phyloP scores from a whole-genome alignment of 2,888 invertebrate genomes.

The Noctua pronuba region DNA sequence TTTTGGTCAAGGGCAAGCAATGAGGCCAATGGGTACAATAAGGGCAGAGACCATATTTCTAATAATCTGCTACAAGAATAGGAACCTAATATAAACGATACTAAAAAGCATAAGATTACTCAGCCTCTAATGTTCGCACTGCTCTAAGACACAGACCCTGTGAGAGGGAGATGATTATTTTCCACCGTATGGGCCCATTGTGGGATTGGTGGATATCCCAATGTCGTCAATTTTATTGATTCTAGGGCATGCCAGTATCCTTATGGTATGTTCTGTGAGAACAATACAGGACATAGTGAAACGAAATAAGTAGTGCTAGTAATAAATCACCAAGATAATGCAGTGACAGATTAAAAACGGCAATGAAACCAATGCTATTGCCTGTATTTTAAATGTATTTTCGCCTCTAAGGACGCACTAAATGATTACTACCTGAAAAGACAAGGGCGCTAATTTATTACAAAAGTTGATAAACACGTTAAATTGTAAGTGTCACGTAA shows the following conservation, averaged over 20 bases:
- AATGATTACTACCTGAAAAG: slow-evolving; percentile 59
- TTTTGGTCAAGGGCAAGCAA: slow-evolving; percentile 61
- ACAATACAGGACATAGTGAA: not conserved
- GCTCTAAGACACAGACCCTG: not conserved
- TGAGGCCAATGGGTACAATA: slow-evolving; percentile 48
- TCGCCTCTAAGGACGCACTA: slow-evolving; percentile 43
- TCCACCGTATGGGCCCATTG: not conserved
- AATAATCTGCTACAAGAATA: slow-evolving; percentile 15
- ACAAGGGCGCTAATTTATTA: slow-evolving; percentile 63
- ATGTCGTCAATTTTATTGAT: not conserved
- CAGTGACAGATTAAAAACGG: slow-evolving; percentile 30
- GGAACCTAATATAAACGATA: slow-evolving; percentile 13
- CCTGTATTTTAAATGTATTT: slow-evolving; percentile 51
- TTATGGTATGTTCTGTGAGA: not conserved
- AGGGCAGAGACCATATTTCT: slow-evolving; percentile 44
- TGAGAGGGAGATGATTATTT: not conserved
- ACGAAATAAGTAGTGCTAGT: not conserved
- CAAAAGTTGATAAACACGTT: slow-evolving; percentile 41
- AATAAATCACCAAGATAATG: slow-evolving; percentile 45
- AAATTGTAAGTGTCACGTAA: slow-evolving; percentile 25
- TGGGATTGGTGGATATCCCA: not conserved
- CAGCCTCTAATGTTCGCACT: not conserved
- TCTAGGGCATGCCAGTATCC: not conserved
- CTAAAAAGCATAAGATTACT: not conserved
- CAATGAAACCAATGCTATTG: slow-evolving; percentile 47